Evolutionary conservation across 2,113 vertebrate species (phyloP).

Genomic region (Grus americana): DNA sequence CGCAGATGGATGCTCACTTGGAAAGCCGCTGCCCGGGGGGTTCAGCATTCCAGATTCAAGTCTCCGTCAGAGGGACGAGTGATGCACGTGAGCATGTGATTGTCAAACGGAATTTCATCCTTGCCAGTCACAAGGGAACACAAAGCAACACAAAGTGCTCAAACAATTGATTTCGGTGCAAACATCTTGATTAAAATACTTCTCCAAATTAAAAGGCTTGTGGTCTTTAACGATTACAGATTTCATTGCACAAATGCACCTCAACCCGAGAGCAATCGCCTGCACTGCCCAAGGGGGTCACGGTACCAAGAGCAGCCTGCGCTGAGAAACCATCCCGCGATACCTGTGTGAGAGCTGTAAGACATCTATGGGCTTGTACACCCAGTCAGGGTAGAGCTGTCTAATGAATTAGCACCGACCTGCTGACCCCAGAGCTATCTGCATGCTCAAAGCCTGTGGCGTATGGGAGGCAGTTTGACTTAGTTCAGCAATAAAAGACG

Average conservation of each 20-base stretch:
- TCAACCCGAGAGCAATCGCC: not conserved
- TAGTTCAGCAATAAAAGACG: not conserved
- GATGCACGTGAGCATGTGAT: fast-evolving
- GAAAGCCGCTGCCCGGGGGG: not conserved
- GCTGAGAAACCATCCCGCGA: not conserved
- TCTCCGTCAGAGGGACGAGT: not conserved
- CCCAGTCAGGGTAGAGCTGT: not conserved
- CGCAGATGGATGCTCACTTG: not conserved
- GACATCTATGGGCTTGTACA: not conserved
- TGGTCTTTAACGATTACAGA: not conserved
- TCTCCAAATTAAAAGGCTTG: not conserved
- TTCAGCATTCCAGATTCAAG: not conserved
- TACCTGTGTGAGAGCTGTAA: not conserved
- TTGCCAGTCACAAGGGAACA: not conserved
- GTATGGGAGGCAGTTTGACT: not conserved
- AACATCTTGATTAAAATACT: not conserved
- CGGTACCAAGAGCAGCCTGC: not conserved
- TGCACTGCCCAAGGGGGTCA: not conserved
- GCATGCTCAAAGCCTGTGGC: not conserved
- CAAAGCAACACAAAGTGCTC: not conserved
- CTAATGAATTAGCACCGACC: not conserved
- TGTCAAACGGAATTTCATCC: not conserved
- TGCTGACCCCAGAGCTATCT: not conserved
- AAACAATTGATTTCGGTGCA: not conserved
- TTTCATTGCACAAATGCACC: not conserved